Conservation (phyloP, 2,113 vertebrate species). For the Buteo buteo region DNA sequence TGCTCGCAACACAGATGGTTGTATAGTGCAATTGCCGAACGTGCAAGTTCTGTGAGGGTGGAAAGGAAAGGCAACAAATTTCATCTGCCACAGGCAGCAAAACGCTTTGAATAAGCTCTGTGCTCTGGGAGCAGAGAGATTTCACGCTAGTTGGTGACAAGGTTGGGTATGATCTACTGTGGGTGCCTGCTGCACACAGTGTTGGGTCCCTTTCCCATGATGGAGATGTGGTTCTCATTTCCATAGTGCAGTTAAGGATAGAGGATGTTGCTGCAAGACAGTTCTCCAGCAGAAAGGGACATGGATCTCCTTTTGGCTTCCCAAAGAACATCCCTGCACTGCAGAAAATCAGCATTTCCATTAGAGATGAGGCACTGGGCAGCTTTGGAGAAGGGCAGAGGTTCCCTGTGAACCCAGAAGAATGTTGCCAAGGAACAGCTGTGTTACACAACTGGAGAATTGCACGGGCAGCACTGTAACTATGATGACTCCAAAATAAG, state of each 20-base stretch:
- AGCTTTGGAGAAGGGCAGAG: background rate
- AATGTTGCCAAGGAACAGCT: background rate
- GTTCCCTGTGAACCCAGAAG: background rate
- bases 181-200: background rate
- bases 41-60: background rate
- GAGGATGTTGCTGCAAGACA: background rate
- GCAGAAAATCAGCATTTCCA: background rate
- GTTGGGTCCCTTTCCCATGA: background rate
- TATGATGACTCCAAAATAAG: background rate
- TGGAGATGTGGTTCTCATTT: background rate
- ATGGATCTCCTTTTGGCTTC: background rate
- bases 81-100: background rate
- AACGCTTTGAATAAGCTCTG: background rate
- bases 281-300: background rate
- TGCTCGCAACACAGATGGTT: background rate
- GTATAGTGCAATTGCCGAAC: rapidly evolving
- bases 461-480: background rate
- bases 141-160: background rate
- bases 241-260: background rate
- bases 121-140: background rate
- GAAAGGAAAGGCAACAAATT: background rate
- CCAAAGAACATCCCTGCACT: background rate
- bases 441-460: background rate
- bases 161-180: background rate
- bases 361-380: background rate